Evolutionary conservation across 2,888 invertebrate species (phyloP), one percentile per base, ranked within the genome.

Genomic region (Ephialtes manifestator): DNA sequence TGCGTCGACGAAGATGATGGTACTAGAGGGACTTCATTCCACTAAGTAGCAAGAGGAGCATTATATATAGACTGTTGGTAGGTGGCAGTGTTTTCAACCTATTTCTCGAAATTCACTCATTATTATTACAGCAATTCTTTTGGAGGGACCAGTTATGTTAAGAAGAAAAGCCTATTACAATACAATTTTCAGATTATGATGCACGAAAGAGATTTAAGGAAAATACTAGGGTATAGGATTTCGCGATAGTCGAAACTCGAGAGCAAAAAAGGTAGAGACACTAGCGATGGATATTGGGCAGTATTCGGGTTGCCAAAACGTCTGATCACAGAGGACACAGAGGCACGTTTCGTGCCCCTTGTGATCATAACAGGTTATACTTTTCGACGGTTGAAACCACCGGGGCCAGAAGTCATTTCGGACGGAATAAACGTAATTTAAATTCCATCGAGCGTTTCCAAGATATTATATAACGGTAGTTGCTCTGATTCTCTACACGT

Each of bases 261-360:
- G 46, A 58, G 31, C 18, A n/a, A 70, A 70, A 76, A 51, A 60
- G 74, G 60, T 58, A 81, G 55, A 24, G 24, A 3, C 55, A 28
- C 24, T 28, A 48, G 67, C 20, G 55, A 2, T 15, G 20, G 74
- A 60, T 46, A 72, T 48, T 71, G 76, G 24, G 39, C 35, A n/a
- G 39, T 24, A n/a, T 60, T 58, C 71, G 55, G 39, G 68, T 84
- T 84, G 84, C 84, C 84, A 84, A 84, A 84, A 81, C 35, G 51
- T 74, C 67, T 63, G 84, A 81, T 81, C 81, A 72, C 77, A 72
- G 53, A 79, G 70, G 28, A 78, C 58, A 58, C 76, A 18, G 63
- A 70, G 53, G 39, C 68, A 68, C 63, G 31, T 63, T 51, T 60
- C 68, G 24, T 48, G 18, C 39, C 53, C 60, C 81, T n/a, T 51